phyloP scores from a whole-genome alignment of 2,797 vertebrate genomes.

The Mormyrus hasselquistii region DNA sequence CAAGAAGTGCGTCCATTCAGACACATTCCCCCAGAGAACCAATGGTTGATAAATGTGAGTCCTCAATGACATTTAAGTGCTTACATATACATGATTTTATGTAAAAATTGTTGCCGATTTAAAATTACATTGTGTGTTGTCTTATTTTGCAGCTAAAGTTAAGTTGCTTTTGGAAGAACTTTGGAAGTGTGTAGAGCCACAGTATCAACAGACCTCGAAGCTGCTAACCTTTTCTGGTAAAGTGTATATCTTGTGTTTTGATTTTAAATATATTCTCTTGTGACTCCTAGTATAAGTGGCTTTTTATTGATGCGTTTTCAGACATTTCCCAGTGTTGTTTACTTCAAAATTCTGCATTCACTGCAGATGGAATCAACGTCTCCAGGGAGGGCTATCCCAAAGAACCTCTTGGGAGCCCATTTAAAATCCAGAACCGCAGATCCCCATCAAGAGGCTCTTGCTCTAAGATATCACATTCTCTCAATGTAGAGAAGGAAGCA shows the following conservation, averaged over 20 bases:
- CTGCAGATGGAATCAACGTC: neutral
- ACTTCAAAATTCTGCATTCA: neutral
- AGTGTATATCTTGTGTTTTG: neutral
- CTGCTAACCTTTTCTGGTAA: constrained; percentile 42
- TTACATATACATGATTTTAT: neutral
- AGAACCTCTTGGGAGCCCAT: neutral
- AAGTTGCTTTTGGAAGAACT: constrained; percentile 73
- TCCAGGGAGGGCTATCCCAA: neutral
- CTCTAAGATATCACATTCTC: neutral
- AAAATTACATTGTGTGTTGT: neutral
- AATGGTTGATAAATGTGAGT: constrained; percentile 79
- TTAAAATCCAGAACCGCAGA: neutral
- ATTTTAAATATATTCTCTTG: neutral
- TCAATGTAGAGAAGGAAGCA: neutral
- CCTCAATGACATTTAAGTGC: neutral
- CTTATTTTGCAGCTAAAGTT: constrained; percentile 68
- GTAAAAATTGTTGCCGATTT: neutral
- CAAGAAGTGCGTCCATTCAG: constrained; percentile 71
- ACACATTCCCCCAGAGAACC: constrained; percentile 54
- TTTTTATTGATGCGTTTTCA: constrained; percentile 36
- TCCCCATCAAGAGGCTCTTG: neutral
- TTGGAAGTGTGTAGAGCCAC: constrained; percentile 80
- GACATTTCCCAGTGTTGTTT: constrained; percentile 21
- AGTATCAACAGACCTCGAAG: constrained; percentile 39
- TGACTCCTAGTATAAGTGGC: neutral